phyloP scores from a whole-genome alignment of 2,113 vertebrate species.

The Puffinus mauretanicus region DNA sequence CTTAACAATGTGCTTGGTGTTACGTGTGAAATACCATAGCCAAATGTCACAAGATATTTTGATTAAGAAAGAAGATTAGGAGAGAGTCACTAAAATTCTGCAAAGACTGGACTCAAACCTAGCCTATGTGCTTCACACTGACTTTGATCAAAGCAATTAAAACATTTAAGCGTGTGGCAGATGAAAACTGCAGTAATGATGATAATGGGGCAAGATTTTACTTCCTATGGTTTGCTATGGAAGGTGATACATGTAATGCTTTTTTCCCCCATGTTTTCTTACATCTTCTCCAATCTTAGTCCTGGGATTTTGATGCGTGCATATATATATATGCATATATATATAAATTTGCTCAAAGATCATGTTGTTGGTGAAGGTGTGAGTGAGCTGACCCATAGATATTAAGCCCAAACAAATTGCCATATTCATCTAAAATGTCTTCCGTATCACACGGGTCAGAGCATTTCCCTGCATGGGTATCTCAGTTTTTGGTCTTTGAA shows the following conservation, averaged over 20 bases:
- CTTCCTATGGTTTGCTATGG: neutral
- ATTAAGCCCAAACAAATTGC: neutral
- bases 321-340: neutral
- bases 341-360: neutral
- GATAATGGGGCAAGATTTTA: neutral
- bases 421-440: neutral
- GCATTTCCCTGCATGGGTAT: neutral
- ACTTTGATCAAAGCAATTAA: neutral
- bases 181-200: neutral
- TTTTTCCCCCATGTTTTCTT: neutral
- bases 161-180: neutral
- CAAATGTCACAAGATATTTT: neutral
- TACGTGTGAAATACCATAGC: neutral
- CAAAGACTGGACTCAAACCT: neutral
- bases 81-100: neutral
- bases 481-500: neutral
- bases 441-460: neutral
- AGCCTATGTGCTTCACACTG: neutral
- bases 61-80: neutral
- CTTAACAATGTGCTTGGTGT: neutral
- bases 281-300: neutral
- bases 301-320: neutral
- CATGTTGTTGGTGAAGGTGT: neutral
- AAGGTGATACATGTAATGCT: neutral
- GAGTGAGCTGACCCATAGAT: neutral